These are phyloP conservation scores for Strix occidentalis DNA, from an alignment of 2,797 vertebrate genomes.

Conservation along the genomic window DNA sequence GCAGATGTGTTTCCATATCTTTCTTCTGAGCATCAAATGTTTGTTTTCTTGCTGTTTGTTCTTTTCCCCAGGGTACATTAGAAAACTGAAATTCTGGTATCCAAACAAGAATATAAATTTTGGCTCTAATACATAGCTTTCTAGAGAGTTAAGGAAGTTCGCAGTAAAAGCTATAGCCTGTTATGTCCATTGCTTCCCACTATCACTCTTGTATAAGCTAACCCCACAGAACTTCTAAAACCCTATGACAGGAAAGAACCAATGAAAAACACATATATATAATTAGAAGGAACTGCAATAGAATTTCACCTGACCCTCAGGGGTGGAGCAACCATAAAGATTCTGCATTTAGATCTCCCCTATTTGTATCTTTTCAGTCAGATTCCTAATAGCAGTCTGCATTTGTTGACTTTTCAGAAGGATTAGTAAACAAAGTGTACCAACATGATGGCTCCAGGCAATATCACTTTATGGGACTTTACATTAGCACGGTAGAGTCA, in stretches of 20 bases:
- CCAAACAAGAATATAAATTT: neutral
- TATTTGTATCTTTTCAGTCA: neutral
- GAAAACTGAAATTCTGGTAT: neutral
- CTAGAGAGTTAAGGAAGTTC: neutral
- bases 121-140: neutral
- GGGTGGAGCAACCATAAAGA: neutral
- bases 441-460: neutral
- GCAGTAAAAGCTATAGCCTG: neutral
- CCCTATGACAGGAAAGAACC: neutral
- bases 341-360: neutral
- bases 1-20: neutral
- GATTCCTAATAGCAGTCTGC: neutral
- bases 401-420: neutral
- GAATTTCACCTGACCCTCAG: neutral
- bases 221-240: neutral
- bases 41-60: neutral
- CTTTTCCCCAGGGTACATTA: neutral
- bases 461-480: neutral
- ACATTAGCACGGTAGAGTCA: neutral
- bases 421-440: neutral
- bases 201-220: neutral
- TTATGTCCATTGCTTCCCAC: neutral
- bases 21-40: neutral
- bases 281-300: neutral
- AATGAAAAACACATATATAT: neutral